These are phyloP conservation scores for Zaprionus gabonicus DNA, from an alignment of 1,140 invertebrate genomes.

Conservation along the genomic window DNA sequence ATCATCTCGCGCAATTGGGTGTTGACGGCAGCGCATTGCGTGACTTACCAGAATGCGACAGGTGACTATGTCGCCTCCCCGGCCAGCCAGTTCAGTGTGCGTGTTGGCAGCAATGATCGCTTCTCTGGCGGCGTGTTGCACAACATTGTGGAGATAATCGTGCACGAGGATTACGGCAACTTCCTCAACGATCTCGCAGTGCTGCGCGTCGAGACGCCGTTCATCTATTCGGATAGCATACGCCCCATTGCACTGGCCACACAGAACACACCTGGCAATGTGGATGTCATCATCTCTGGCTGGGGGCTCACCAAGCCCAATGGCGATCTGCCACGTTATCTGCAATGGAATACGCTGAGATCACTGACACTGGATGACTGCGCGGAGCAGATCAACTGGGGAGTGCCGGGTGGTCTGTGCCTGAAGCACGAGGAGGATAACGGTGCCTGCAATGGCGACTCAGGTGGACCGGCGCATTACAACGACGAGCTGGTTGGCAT, in stretches of 20 bases:
- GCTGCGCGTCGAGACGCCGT: conserved; percentile 73
- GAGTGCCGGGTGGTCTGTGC: conserved; percentile 49
- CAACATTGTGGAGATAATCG: conserved; percentile 53
- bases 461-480: conserved; percentile 72
- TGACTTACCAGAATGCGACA: conserved; percentile 20
- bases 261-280: conserved; percentile 55
- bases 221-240: conserved; percentile 78
- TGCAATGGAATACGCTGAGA: conserved; percentile 64
- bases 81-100: conserved; percentile 43
- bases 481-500: conserved; percentile 68
- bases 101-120: conserved; percentile 59
- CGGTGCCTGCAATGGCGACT: conserved; percentile 69
- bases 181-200: conserved; percentile 85
- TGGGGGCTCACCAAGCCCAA: conserved; percentile 84
- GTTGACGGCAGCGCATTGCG: conserved; percentile 87
- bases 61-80: not conserved
- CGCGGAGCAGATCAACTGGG: conserved; percentile 28
- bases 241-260: conserved; percentile 71
- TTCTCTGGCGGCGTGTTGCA: conserved; percentile 52
- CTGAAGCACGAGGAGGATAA: conserved; percentile 53
- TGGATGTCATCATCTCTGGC: conserved; percentile 83
- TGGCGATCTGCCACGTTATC: conserved; percentile 56
- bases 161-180: conserved; percentile 81
- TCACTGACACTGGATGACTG: conserved; percentile 47
- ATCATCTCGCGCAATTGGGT: conserved; percentile 85